phyloP scores from a whole-genome alignment of 2,113 vertebrate genomes.

The Pycnonotus jocosus region DNA sequence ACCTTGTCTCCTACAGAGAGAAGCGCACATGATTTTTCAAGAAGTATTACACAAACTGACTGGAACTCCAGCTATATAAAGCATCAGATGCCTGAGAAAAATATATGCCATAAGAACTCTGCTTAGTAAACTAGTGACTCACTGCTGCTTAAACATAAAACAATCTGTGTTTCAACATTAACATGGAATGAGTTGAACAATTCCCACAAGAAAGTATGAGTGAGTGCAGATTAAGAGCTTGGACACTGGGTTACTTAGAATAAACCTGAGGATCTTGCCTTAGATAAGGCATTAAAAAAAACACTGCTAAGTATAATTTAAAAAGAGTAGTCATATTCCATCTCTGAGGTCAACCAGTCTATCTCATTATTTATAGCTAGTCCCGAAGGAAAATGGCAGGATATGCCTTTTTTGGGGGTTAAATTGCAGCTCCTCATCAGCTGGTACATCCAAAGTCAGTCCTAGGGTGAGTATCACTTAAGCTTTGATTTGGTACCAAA shows the following conservation, averaged over 20 bases:
- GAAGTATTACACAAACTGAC: not conserved
- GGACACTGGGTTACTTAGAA: not conserved
- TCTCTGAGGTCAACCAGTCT: not conserved
- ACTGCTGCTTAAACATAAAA: not conserved
- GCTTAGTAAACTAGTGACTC: conserved; percentile 13
- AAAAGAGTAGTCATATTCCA: not conserved
- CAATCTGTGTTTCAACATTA: not conserved
- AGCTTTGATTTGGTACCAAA: not conserved
- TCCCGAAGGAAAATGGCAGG: conserved; percentile 1
- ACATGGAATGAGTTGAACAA: not conserved
- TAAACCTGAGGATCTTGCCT: not conserved
- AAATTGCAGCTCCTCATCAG: not conserved
- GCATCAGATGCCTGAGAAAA: not conserved
- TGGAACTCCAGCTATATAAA: conserved; percentile 44
- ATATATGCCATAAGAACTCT: not conserved
- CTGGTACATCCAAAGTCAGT: not conserved
- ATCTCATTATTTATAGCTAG: conserved; percentile 29
- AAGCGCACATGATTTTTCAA: not conserved
- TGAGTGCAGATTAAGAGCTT: not conserved
- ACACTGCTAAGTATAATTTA: not conserved
- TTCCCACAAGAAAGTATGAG: conserved; percentile 31
- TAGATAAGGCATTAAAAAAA: not conserved
- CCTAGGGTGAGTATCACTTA: not conserved
- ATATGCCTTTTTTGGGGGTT: conserved; percentile 48
- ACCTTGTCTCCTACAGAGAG: not conserved